Evolutionary conservation across 2,113 vertebrate genomes (phyloP).

Genomic region (Melanerpes formicivorus): DNA sequence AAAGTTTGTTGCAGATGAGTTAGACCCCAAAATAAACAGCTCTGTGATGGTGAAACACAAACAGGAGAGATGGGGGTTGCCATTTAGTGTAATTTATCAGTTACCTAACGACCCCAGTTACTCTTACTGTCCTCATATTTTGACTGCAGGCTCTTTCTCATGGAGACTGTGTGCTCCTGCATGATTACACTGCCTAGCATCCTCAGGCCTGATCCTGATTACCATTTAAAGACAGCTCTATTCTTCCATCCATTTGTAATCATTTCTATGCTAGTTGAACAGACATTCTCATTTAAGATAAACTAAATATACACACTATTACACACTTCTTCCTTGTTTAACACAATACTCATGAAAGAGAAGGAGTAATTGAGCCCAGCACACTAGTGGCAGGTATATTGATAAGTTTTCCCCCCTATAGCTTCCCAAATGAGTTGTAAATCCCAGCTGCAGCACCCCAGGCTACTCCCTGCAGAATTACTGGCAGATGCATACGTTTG

Average conservation of each 20-base stretch:
- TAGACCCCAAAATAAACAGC: not conserved
- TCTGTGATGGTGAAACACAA: not conserved
- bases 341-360: constrained; percentile 35
- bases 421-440: constrained; percentile 37
- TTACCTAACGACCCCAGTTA: not conserved
- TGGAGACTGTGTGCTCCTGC: not conserved
- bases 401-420: not conserved
- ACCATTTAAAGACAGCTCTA: not conserved
- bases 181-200: not conserved
- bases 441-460: not conserved
- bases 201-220: not conserved
- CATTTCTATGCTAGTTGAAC: not conserved
- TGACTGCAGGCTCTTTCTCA: not conserved
- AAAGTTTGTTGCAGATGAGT: not conserved
- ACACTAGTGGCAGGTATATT: not conserved
- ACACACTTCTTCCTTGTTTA: not conserved
- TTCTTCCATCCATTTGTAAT: not conserved
- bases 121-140: not conserved
- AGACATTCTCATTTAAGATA: not conserved
- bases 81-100: not conserved
- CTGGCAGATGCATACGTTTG: constrained; percentile 45
- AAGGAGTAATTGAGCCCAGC: constrained; percentile 13
- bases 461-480: constrained; percentile 7
- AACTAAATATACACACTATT: not conserved
- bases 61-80: not conserved